Conservation (phyloP, 2,113 vertebrate species). For the Sturnus vulgaris region DNA sequence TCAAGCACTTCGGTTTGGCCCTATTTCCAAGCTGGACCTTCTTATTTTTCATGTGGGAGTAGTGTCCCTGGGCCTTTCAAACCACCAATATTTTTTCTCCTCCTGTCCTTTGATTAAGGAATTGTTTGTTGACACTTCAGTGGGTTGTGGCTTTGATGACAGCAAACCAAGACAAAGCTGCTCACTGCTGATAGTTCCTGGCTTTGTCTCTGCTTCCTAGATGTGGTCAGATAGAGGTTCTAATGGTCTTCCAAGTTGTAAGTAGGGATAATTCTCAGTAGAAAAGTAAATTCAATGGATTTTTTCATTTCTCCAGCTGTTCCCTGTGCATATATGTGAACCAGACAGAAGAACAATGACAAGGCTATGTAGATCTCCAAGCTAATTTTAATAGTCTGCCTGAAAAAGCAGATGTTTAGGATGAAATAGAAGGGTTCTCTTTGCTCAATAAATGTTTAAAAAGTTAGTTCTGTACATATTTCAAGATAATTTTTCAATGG, state of each 20-base stretch:
- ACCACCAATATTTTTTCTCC: not conserved
- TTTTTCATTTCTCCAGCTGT: not conserved
- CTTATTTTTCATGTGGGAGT: not conserved
- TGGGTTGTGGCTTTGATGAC: not conserved
- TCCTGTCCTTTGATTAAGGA: not conserved
- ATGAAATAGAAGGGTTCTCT: not conserved
- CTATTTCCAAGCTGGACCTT: not conserved
- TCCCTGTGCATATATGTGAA: not conserved
- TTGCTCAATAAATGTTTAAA: not conserved
- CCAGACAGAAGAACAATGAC: not conserved
- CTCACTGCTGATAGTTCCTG: not conserved
- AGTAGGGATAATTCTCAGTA: not conserved
- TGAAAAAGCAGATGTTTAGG: not conserved
- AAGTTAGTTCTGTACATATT: not conserved
- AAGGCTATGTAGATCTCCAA: not conserved
- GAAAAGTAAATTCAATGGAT: not conserved
- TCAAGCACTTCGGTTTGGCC: not conserved
- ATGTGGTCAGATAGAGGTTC: not conserved
- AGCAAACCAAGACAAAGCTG: not conserved
- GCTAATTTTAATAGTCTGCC: not conserved
- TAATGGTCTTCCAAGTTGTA: not conserved
- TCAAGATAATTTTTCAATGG: not conserved
- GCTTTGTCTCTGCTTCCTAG: not conserved
- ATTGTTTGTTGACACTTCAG: not conserved
- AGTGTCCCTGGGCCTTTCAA: not conserved